Conservation (phyloP, 1,140 invertebrate genomes). For the Macrosteles quadrilineatus region DNA sequence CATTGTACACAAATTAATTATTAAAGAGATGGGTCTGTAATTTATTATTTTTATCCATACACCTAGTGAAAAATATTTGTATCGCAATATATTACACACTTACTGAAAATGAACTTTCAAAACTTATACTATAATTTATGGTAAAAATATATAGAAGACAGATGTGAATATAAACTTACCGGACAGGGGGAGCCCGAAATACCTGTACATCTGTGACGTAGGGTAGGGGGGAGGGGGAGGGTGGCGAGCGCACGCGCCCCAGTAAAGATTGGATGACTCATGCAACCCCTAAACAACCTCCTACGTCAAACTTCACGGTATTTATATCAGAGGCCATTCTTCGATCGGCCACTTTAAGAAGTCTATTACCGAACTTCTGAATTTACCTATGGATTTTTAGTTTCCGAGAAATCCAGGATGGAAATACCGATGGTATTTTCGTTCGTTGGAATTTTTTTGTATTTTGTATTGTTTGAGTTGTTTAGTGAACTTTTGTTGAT, state of each 20-base stretch:
- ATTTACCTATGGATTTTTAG: too few species aligned
- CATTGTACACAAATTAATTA: too few species aligned
- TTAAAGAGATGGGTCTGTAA: too few species aligned
- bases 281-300: background rate
- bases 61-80: too few species aligned
- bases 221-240: background rate
- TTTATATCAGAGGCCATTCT: background rate
- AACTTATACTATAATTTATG: background rate
- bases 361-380: background rate
- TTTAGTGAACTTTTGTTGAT: too few species aligned
- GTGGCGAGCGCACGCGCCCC: background rate
- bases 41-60: too few species aligned
- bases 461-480: too few species aligned
- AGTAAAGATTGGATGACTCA: constrained; percentile 15
- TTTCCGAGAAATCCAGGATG: too few species aligned
- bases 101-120: background rate
- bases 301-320: background rate
- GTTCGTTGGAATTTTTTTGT: too few species aligned
- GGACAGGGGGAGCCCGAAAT: constrained; percentile 3
- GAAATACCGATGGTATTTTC: too few species aligned
- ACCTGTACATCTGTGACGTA: constrained; percentile 1
- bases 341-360: background rate
- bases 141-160: background rate
- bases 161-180: constrained; percentile 16
- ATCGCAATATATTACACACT: too few species aligned